These are phyloP conservation scores for Neoaliturus tenellus DNA, from an alignment of 2,888 invertebrate genomes.

Conservation along the genomic window DNA sequence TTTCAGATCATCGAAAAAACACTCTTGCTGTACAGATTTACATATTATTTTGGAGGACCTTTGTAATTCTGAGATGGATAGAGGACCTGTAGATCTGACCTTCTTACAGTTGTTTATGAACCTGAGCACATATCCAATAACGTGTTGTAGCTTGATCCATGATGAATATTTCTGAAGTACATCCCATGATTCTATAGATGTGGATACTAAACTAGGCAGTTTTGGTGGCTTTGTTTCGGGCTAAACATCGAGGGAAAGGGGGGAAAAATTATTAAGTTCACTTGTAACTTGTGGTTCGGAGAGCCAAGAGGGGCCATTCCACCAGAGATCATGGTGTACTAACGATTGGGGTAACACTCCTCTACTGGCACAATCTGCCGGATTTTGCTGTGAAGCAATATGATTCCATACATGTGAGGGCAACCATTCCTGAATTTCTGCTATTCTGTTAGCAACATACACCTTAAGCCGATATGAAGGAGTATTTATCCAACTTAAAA, in stretches of 20 bases:
- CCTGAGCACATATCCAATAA: constrained; percentile 11
- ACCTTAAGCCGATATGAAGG: constrained; percentile 55
- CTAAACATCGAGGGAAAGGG: background rate
- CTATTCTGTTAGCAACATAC: constrained; percentile 66
- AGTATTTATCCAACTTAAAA: constrained; percentile 61
- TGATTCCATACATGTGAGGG: constrained; percentile 57
- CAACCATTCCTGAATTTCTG: constrained; percentile 63
- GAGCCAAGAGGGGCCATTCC: constrained; percentile 63
- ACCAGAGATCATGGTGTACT: constrained; percentile 60
- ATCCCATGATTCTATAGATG: background rate
- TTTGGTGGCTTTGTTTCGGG: background rate
- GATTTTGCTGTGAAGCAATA: constrained; percentile 66
- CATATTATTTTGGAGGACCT: background rate
- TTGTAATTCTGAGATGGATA: background rate
- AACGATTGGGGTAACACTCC: constrained; percentile 43
- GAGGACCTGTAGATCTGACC: background rate
- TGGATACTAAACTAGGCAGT: background rate
- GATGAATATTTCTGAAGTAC: background rate
- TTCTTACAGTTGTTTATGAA: background rate
- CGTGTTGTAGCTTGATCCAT: background rate
- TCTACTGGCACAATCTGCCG: constrained; percentile 65
- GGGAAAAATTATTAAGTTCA: background rate
- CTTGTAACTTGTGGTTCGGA: background rate
- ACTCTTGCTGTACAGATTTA: background rate
- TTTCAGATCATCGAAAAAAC: constrained; percentile 4